These are phyloP conservation scores for Nettapus auritus DNA, from an alignment of 2,113 vertebrate species.

Conservation along the genomic window DNA sequence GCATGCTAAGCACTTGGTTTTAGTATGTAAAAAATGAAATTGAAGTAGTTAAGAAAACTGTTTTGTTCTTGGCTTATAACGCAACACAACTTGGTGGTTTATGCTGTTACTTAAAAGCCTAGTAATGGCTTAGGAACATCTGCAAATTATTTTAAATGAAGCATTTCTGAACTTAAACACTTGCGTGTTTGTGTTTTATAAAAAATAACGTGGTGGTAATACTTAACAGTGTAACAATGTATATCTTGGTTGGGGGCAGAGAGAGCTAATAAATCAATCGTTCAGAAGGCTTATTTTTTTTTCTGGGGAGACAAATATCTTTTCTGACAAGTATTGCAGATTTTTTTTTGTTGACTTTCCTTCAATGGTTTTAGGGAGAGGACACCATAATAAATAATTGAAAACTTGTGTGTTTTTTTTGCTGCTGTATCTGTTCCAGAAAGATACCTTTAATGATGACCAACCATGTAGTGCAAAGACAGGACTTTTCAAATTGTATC, in stretches of 20 bases:
- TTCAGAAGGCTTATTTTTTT: neutral
- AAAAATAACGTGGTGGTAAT: neutral
- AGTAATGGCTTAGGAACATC: slow-evolving; percentile 18
- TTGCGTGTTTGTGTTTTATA: neutral
- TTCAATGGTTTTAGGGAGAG: neutral
- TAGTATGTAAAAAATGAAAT: neutral
- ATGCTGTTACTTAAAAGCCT: neutral
- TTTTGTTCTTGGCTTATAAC: slow-evolving; percentile 24
- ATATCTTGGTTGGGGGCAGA: neutral
- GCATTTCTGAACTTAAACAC: slow-evolving; percentile 9
- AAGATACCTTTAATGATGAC: neutral
- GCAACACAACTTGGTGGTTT: neutral
- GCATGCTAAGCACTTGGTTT: neutral
- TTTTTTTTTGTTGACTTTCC: neutral
- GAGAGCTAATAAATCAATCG: neutral
- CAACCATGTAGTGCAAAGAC: neutral
- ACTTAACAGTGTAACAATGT: neutral
- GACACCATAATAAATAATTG: neutral
- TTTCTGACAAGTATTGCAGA: neutral
- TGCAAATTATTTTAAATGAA: slow-evolving; percentile 12
- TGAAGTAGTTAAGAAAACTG: neutral
- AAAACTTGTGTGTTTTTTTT: neutral
- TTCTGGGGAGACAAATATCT: neutral
- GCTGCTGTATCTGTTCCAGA: neutral
- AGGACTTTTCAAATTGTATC: neutral